Conservation (phyloP, 2,888 invertebrate species). For the Orthosia incerta region DNA sequence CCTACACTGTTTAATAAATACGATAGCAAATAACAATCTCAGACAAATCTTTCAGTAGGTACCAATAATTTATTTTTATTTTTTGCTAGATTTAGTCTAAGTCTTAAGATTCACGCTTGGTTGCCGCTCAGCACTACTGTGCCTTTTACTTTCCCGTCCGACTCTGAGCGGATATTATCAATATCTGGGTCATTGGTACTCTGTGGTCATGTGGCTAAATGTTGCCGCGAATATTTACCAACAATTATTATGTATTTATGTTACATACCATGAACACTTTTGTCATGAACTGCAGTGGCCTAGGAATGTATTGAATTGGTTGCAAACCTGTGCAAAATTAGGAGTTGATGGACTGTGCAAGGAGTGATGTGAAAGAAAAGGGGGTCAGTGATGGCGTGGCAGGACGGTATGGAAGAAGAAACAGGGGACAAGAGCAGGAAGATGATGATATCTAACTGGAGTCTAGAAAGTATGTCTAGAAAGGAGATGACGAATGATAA, state of each 20-base stretch:
- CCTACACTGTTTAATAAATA: not conserved
- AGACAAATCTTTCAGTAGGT: conserved; percentile 19
- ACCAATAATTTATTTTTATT: conserved; percentile 23
- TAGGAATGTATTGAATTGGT: no score
- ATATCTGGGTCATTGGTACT: conserved; percentile 51
- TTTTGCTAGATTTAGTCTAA: conserved; percentile 26
- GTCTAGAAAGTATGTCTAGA: no score
- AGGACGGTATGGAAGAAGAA: no score
- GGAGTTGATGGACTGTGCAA: no score
- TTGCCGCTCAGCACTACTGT: conserved; percentile 22
- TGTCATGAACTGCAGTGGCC: no score
- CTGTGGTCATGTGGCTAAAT: conserved; percentile 20
- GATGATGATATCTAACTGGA: no score
- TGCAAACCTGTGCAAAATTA: no score
- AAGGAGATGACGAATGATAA: no score
- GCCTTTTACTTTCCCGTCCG: conserved; percentile 65
- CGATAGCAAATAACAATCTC: conserved; percentile 5
- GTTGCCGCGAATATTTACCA: not conserved
- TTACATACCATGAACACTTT: not conserved
- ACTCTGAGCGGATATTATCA: conserved; percentile 35
- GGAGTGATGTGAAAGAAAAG: no score
- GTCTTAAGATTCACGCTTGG: conserved; percentile 58
- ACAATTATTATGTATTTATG: not conserved
- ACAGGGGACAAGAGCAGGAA: no score
- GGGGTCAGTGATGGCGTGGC: no score